phyloP scores from a whole-genome alignment of 2,888 invertebrate genomes.

The Rhopalosiphum nymphaeae region DNA sequence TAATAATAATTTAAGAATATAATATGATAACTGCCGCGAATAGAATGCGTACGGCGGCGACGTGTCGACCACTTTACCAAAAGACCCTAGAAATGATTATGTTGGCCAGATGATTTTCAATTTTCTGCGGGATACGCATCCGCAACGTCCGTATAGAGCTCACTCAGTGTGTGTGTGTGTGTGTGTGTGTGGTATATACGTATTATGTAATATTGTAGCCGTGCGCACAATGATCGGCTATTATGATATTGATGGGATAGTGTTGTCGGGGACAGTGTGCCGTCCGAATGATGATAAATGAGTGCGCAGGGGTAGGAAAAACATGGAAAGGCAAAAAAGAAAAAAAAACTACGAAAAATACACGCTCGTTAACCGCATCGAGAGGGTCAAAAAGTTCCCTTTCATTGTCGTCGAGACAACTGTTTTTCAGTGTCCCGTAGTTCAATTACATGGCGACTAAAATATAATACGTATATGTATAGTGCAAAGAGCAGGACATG shows the following conservation, averaged over 20 bases:
- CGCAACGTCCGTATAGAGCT: not conserved
- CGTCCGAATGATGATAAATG: conserved; percentile 62
- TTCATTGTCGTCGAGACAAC: conserved; percentile 59
- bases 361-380: conserved; percentile 61
- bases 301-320: conserved; percentile 33
- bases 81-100: conserved; percentile 41
- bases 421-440: conserved; percentile 61
- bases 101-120: conserved; percentile 52
- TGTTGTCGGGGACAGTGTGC: conserved; percentile 63
- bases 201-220: not conserved
- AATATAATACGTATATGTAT: not conserved
- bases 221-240: conserved; percentile 56
- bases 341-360: conserved; percentile 49
- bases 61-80: conserved; percentile 23
- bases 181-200: not conserved
- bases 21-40: not conserved
- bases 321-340: conserved; percentile 28
- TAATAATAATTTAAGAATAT: not conserved
- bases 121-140: conserved; percentile 51
- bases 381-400: conserved; percentile 64
- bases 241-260: conserved; percentile 63
- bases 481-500: not conserved
- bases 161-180: not conserved
- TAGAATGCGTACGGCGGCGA: not conserved
- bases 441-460: conserved; percentile 52